Evolutionary conservation across 1,140 invertebrate genomes (phyloP).

Genomic region (Drosophila nasuta): DNA sequence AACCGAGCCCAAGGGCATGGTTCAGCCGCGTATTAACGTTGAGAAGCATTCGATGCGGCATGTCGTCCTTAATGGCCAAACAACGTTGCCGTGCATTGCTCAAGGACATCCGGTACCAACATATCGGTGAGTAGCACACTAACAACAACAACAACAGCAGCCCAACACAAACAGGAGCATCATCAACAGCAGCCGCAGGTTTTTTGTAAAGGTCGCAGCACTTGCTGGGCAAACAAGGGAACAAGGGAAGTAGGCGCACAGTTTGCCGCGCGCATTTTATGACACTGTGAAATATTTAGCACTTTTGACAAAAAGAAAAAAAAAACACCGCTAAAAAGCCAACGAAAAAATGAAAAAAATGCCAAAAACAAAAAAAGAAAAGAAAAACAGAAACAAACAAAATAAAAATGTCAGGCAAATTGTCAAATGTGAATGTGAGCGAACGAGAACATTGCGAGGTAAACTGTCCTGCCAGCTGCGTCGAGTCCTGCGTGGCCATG

Average conservation of each 20-base stretch:
- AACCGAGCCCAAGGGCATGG: constrained; percentile 90
- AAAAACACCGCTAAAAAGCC: constrained; percentile 4
- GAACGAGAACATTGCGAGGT: constrained; percentile 22
- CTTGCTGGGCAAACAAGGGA: neutral
- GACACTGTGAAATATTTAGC: constrained; percentile 80
- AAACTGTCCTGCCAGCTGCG: constrained; percentile 25
- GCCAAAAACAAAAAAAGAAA: neutral
- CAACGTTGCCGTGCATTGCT: constrained; percentile 90
- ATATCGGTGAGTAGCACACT: constrained; percentile 87
- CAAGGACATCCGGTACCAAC: constrained; percentile 91
- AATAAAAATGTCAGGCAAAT: constrained; percentile 77
- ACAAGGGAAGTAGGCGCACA: neutral
- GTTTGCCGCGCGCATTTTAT: constrained; percentile 60
- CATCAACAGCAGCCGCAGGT: constrained; percentile 37
- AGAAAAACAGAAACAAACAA: constrained; percentile 35
- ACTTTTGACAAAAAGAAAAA: constrained; percentile 35
- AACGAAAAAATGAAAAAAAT: constrained; percentile 25
- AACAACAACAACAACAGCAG: constrained; percentile 22
- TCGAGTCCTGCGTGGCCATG: constrained; percentile 14
- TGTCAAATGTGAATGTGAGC: constrained; percentile 55
- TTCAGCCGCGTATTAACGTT: constrained; percentile 89
- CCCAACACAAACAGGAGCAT: constrained; percentile 28
- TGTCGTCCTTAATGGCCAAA: constrained; percentile 89
- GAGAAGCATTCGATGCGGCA: constrained; percentile 88
- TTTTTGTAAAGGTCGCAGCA: constrained; percentile 44